A percentile compares a stretch with the other conserved stretches of the same genome.
phyloP scores from a whole-genome alignment of 2,113 vertebrate species.

The Speoplatyrhinus poulsoni region DNA sequence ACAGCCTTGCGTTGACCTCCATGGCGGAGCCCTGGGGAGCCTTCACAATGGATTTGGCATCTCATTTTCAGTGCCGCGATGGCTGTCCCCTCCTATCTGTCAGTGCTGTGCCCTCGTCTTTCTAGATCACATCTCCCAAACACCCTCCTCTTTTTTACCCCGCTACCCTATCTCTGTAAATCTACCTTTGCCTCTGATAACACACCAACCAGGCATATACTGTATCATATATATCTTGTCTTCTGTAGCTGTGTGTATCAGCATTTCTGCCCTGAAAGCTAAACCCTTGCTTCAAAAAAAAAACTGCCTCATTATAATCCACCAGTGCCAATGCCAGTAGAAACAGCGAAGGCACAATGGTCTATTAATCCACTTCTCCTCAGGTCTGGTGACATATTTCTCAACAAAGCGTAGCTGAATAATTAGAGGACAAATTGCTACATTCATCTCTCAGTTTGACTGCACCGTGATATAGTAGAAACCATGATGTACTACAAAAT shows the following conservation, averaged over 20 bases:
- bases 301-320: slow-evolving; percentile 63
- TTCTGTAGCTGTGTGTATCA: slow-evolving; percentile 25
- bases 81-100: slow-evolving; percentile 76
- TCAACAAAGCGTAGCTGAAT: slow-evolving; percentile 36
- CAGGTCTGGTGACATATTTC: slow-evolving; percentile 57
- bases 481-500: slow-evolving; percentile 15
- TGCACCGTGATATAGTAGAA: slow-evolving; percentile 34
- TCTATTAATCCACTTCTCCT: slow-evolving; percentile 67
- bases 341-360: slow-evolving; percentile 50
- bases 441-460: slow-evolving; percentile 61
- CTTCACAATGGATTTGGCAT: slow-evolving; percentile 78
- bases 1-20: slow-evolving; percentile 72
- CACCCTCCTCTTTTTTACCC: slow-evolving; percentile 19
- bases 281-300: slow-evolving; percentile 21
- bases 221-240: slow-evolving; percentile 5
- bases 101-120: slow-evolving; percentile 66
- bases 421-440: slow-evolving; percentile 65
- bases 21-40: slow-evolving; percentile 70
- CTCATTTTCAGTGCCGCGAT: slow-evolving; percentile 65
- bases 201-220: slow-evolving; percentile 14
- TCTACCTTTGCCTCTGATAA: slow-evolving; percentile 26
- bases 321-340: slow-evolving; percentile 44
- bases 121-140: slow-evolving; percentile 67
- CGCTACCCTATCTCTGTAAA: slow-evolving; percentile 37
- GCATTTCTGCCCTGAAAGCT: slow-evolving; percentile 25